Evolutionary conservation across 2,113 vertebrate species (phyloP).

Genomic region (Neoarius graeffei): DNA sequence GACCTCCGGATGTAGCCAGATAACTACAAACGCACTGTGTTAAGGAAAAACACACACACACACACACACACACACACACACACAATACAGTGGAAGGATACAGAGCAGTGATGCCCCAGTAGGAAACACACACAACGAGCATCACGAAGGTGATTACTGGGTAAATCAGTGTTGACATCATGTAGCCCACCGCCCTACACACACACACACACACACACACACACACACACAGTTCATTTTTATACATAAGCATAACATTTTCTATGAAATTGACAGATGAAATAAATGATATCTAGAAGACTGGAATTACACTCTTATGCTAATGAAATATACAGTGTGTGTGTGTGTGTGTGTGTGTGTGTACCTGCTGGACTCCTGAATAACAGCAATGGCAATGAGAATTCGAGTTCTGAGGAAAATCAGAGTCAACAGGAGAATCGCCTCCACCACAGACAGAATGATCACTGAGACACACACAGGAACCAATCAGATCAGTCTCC

Average conservation of each 20-base stretch:
- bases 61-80: not conserved
- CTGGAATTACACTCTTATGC: no score
- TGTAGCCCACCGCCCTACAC: conserved; percentile 80
- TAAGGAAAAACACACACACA: conserved; percentile 39
- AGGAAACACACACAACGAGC: conserved; percentile 82
- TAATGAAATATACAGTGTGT: not conserved
- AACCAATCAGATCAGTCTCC: not conserved
- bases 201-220: conserved; percentile 20
- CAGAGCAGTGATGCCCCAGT: conserved; percentile 84
- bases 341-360: not conserved
- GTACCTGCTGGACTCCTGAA: conserved; percentile 87
- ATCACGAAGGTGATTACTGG: conserved; percentile 85
- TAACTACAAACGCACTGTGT: conserved; percentile 70
- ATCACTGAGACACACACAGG: conserved; percentile 69
- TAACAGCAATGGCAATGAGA: conserved; percentile 83
- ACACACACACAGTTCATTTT: conserved; percentile 11
- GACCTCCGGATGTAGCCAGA: conserved; percentile 83
- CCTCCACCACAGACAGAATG: conserved; percentile 77
- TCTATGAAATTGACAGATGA: not conserved
- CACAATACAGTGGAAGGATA: conserved; percentile 75
- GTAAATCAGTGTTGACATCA: conserved; percentile 82
- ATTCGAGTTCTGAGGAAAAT: conserved; percentile 84
- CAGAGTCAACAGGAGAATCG: conserved; percentile 76
- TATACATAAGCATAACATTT: not conserved
- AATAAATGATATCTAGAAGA: no score